Evolutionary conservation across 1,140 invertebrate species (phyloP), one percentile per base, ranked within the genome.

Genomic region (Dreissena rostriformis): DNA sequence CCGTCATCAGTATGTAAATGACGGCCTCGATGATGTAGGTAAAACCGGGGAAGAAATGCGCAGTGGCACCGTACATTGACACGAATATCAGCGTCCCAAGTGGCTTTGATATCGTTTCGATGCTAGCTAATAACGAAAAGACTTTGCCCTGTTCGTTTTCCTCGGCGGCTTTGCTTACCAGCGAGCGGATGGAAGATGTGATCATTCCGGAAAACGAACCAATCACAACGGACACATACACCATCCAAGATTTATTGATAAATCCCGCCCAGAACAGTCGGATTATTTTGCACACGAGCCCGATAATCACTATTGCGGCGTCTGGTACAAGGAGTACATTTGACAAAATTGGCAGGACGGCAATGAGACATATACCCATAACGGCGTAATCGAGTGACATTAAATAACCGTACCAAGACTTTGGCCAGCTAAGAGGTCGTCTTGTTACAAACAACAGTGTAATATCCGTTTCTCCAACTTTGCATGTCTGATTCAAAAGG

Each of bases 331-430:
- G 80, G 2, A 91, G 72, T 19, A 88, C 28, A 22, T 82, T 81
- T 49, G 92, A 90, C n/a, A n/a, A n/a, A n/a, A n/a, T n/a, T n/a
- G n/a, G n/a, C n/a, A n/a, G n/a, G n/a, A n/a, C n/a, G n/a, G 52
- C 70, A 19, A 92, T 78, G 8, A 92, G 80, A 81, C 87, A 90
- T 0, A 91, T 26, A 12, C 92, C 93, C 88, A 93, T 90, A 10
- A 87, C 87, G 0, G 90, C 90, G 81, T 92, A 93, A 76, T 93
- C 92, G 8, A 91, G 82, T 19, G 93, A 92, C 67, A 93, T 61
- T 0, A 93, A 84, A 79, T 93, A 93, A 0, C 92, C 92, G 82
- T 93, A 93, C 86, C 90, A 82, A 4, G 92, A 91, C 67, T 90
- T 87, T 11, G 86, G 83, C 93, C 93, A 93, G 74, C 84, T 88